Base-by-base conservation (phyloP, 2,888 invertebrate genomes). In the Meandrusa payeni region DNA sequence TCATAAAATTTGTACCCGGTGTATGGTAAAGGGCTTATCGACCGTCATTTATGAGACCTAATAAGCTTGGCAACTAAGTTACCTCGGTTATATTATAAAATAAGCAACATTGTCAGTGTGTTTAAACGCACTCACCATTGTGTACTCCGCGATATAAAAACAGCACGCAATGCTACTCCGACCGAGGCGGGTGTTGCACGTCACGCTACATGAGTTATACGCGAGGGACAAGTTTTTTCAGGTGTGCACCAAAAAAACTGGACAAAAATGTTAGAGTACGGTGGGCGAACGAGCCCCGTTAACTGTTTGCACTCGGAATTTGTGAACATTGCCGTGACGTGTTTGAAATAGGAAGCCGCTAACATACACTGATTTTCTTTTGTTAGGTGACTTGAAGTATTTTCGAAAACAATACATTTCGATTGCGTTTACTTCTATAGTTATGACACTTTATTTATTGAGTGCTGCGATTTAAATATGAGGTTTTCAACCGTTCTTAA, bases 141-240 rank as follows among this genome's bases (percentile, higher is more conserved):
- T 51, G 49, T 50, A 37, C 64, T 55, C 52, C 40, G 65, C 58
- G 68, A 78, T 78, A 82, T 81, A 81, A 69, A 73, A 75, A 76
- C 67, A 68, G 71, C 78, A 79, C 64, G 76, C 75, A 79, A 80
- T 76, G 85, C 80, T 74, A 83, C 80, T 82, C 81, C 74, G 76
- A 77, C 74, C 75, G 66, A 63, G 62, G 66, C 61, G 62, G 67
- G 57, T 75, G 72, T 72, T 76, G 75, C 74, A 73, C 75, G 77
- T 72, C 74, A 76, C 73, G 76, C 69, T 64, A 61, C 64, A 69
- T 80, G 76, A 83, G 73, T 80, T 78, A 83, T 76, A 57, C 59
- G 52, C 48, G 55, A 52, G 51, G 50, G 53, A 48, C 50, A 49
- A 48, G 53, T 60, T 69, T 75, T 80, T 76, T 71, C 73, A 75